A percentile compares a stretch with the other conserved stretches of the same genome.
Conservation (phyloP, 2,888 invertebrate genomes). For the Callimorpha dominula region DNA sequence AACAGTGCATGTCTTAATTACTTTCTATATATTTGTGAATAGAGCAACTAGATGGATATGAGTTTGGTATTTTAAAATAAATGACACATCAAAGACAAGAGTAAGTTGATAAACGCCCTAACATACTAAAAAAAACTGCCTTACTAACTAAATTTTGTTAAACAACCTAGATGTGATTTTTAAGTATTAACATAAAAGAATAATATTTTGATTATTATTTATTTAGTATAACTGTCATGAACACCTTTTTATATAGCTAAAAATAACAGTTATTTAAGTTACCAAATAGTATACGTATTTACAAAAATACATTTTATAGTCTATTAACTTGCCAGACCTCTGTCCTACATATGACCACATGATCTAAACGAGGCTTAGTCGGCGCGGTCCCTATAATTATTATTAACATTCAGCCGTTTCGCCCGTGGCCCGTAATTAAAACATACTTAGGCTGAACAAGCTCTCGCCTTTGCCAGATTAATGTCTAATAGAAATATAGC, state of each 20-base stretch:
- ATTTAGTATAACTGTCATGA: neutral
- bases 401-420: constrained; percentile 71
- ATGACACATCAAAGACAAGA: no score
- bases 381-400: constrained; percentile 76
- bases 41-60: no score
- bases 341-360: constrained; percentile 21
- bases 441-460: constrained; percentile 79
- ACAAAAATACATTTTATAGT: neutral
- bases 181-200: no score
- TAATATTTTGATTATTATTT: no score
- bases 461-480: constrained; percentile 72
- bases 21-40: no score
- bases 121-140: no score
- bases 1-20: no score
- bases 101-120: no score
- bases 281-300: no score
- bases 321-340: constrained; percentile 33
- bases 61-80: no score
- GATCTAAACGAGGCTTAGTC: constrained; percentile 63
- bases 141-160: no score
- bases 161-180: no score
- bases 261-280: neutral
- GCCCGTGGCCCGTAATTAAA: constrained; percentile 80
- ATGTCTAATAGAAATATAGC: constrained; percentile 84
- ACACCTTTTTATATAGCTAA: neutral